Evolutionary conservation across 2,797 vertebrate genomes (phyloP).

Genomic region (Ciconia nigra): DNA sequence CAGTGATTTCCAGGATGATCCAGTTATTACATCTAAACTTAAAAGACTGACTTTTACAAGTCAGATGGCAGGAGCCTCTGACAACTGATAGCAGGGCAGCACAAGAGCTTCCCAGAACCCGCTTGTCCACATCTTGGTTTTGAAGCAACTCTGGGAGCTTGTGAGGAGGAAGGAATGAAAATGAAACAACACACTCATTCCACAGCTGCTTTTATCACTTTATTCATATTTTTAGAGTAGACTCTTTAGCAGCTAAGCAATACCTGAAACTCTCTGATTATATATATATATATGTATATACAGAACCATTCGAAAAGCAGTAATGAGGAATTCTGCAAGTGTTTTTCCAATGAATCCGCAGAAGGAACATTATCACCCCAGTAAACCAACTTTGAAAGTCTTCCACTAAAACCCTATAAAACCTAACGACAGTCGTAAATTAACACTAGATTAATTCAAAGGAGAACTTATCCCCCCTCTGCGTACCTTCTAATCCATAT

Average conservation of each 20-base stretch:
- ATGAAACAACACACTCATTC: background rate
- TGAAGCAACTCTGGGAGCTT: background rate
- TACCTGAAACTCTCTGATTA: background rate
- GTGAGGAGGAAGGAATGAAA: background rate
- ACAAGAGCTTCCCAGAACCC: background rate
- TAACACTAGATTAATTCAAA: constrained; percentile 58
- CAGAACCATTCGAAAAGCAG: constrained; percentile 22
- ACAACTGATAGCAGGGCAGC: background rate
- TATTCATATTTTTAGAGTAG: constrained; percentile 63
- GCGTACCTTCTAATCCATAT: constrained; percentile 65
- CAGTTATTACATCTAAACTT: background rate
- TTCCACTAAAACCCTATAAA: constrained; percentile 52
- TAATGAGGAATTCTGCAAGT: constrained; percentile 1
- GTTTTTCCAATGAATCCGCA: constrained; percentile 35
- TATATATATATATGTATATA: background rate
- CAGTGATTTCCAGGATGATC: background rate
- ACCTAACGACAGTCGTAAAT: constrained; percentile 53
- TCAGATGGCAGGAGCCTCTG: background rate
- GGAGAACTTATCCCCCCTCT: constrained; percentile 19
- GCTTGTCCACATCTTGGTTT: fast-evolving
- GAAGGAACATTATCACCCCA: constrained; percentile 26
- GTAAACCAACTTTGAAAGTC: constrained; percentile 61
- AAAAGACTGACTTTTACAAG: background rate
- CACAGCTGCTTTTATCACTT: constrained; percentile 55
- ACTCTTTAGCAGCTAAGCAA: background rate